phyloP scores from a whole-genome alignment of 2,113 vertebrate genomes.

The Pampusana beccarii region DNA sequence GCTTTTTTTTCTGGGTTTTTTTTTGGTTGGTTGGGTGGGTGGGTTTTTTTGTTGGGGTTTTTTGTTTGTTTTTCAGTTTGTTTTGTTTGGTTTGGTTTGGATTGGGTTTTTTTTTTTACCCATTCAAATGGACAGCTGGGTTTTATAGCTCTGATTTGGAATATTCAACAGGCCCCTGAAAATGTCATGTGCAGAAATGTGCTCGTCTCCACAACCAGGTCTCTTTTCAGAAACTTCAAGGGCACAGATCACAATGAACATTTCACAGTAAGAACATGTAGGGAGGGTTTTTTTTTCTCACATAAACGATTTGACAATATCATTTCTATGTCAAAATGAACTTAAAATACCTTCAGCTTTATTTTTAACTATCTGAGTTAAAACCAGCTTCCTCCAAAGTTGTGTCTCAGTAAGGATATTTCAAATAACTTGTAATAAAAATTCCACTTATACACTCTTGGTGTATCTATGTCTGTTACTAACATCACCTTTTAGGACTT shows the following conservation, averaged over 20 bases:
- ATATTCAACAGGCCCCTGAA: background rate
- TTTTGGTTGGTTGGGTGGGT: too few species aligned
- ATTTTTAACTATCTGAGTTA: background rate
- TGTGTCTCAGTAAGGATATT: background rate
- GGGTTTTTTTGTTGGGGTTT: background rate
- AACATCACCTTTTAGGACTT: background rate
- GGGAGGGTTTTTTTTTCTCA: background rate
- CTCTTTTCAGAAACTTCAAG: background rate
- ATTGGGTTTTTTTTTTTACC: too few species aligned
- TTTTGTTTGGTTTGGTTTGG: too few species aligned
- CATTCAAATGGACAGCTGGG: background rate
- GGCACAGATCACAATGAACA: background rate
- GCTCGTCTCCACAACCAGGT: background rate
- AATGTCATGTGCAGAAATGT: background rate
- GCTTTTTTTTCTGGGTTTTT: background rate
- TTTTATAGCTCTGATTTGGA: background rate
- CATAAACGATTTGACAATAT: background rate
- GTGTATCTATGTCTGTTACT: background rate
- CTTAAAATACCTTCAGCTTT: background rate
- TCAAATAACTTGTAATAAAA: background rate
- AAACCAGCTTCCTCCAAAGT: background rate
- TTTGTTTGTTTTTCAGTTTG: background rate
- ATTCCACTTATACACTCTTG: background rate
- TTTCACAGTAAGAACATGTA: background rate
- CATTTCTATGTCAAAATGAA: background rate